These are phyloP conservation scores for Brachystomella parvula DNA, from an alignment of 1,140 invertebrate genomes.

Conservation along the genomic window DNA sequence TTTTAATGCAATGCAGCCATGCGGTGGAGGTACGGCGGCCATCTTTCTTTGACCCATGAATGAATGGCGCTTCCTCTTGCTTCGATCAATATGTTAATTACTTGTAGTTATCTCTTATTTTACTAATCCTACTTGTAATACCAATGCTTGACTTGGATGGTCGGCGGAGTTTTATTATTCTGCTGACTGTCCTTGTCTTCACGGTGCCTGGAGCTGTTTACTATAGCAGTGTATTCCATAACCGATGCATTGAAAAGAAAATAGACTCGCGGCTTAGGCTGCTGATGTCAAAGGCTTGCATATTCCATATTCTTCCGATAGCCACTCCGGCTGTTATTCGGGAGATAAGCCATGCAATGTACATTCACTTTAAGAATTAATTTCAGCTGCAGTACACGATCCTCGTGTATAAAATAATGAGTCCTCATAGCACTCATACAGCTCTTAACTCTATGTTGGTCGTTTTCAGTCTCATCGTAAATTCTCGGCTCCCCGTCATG, in stretches of 20 bases:
- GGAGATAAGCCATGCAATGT: conserved; percentile 61
- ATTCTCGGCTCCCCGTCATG: conserved; percentile 98
- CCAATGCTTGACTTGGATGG: conserved; percentile 27
- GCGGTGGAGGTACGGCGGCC: no score
- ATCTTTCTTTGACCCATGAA: no score
- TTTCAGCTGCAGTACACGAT: no score
- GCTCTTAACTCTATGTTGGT: conserved; percentile 27
- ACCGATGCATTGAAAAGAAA: conserved; percentile 53
- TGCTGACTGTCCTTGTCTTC: conserved; percentile 1
- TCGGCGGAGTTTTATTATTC: conserved; percentile 15
- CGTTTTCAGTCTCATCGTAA: conserved; percentile 93
- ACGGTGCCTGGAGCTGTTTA: conserved; percentile 43
- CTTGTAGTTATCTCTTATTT: no score
- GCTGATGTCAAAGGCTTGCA: conserved; percentile 51
- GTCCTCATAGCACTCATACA: background rate
- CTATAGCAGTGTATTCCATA: conserved; percentile 40
- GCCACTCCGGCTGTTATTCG: conserved; percentile 56
- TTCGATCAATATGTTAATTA: no score
- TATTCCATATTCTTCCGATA: conserved; percentile 62
- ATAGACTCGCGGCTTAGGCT: conserved; percentile 45
- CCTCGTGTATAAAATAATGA: no score
- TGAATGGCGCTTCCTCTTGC: no score
- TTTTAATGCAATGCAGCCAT: no score
- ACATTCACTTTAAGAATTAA: conserved; percentile 50
- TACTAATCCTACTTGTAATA: no score